Conservation (phyloP, 2,797 vertebrate species). For the Chromis chromis region DNA sequence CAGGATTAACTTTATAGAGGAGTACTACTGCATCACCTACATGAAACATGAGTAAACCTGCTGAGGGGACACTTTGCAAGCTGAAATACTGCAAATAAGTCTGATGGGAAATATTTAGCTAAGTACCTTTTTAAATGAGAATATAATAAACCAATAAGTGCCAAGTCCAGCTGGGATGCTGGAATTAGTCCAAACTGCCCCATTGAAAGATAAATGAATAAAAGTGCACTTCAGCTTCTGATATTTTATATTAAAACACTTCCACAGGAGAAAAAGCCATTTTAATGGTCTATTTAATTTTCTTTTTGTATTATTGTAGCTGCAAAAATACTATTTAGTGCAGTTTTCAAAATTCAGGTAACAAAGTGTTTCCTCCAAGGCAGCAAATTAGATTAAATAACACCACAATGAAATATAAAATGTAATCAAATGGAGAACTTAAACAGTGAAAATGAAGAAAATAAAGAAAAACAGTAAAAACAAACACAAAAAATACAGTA, state of each 20-base stretch:
- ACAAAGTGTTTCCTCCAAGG: background rate
- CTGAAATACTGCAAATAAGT: background rate
- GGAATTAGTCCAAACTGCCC: background rate
- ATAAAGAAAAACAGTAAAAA: too few relatives aligned
- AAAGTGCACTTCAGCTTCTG: background rate
- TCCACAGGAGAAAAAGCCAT: background rate
- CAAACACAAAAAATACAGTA: too few relatives aligned
- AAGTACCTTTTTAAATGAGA: background rate
- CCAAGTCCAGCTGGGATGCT: background rate
- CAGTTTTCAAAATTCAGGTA: too few relatives aligned
- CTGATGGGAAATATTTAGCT: constrained; percentile 3
- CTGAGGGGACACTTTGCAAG: constrained; percentile 9
- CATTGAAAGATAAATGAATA: background rate
- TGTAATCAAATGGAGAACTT: too few relatives aligned
- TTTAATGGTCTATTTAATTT: background rate
- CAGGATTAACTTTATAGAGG: background rate
- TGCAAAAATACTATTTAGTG: too few relatives aligned
- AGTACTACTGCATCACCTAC: too few relatives aligned
- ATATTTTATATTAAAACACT: too few relatives aligned
- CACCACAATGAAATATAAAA: too few relatives aligned
- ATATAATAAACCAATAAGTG: background rate
- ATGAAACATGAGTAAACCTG: background rate
- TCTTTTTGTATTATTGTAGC: background rate
- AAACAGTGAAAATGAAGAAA: too few relatives aligned
- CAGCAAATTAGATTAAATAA: background rate